These are phyloP conservation scores for Nephrotoma guestfalica DNA, from an alignment of 2,888 invertebrate species.

Conservation along the genomic window DNA sequence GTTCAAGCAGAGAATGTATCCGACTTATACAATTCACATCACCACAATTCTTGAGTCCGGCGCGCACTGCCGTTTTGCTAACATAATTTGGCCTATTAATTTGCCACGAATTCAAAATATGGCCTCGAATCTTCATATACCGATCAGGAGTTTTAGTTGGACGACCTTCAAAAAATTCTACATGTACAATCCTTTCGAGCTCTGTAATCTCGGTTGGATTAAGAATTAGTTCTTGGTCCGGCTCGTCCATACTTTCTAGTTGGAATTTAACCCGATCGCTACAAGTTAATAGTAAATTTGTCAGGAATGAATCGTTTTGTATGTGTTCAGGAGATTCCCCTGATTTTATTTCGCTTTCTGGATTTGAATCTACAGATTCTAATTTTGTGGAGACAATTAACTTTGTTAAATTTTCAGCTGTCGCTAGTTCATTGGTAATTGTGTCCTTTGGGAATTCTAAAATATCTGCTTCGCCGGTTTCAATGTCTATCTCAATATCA, in stretches of 20 bases:
- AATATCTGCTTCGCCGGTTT: conserved; percentile 23
- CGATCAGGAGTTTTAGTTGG: conserved; percentile 39
- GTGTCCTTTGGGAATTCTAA: neutral
- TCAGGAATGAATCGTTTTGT: neutral
- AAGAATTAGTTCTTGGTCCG: conserved; percentile 31
- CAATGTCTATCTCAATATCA: conserved; percentile 45
- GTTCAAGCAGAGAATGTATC: conserved; percentile 44
- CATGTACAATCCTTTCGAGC: conserved; percentile 38
- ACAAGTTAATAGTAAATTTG: neutral
- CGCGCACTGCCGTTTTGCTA: conserved; percentile 40
- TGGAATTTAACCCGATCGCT: conserved; percentile 9
- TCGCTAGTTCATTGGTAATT: neutral
- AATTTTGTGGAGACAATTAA: neutral
- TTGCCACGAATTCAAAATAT: conserved; percentile 40
- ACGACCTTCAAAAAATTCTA: conserved; percentile 40
- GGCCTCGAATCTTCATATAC: conserved; percentile 43
- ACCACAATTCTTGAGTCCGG: conserved; percentile 43
- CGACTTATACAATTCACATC: conserved; percentile 46
- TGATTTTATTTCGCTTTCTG: conserved; percentile 8
- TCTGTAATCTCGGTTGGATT: conserved; percentile 31
- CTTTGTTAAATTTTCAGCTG: neutral
- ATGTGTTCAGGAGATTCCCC: conserved; percentile 8
- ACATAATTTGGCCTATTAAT: conserved; percentile 38
- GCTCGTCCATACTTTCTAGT: conserved; percentile 29
- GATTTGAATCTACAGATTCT: neutral